phyloP scores from a whole-genome alignment of 2,888 invertebrate species.

The Cephonodes hylas region DNA sequence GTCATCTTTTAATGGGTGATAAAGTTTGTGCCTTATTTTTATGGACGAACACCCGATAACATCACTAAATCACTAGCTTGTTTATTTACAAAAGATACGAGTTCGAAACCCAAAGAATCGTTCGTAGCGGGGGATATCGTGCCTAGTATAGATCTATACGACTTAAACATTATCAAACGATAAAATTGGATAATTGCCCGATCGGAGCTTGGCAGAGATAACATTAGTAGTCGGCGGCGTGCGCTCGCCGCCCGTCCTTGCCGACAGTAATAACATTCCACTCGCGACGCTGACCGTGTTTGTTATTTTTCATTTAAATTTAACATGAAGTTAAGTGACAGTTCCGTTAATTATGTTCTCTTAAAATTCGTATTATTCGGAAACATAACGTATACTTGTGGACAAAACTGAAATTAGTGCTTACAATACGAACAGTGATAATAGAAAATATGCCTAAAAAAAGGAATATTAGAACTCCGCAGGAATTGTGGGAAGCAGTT shows the following conservation, averaged over 20 bases:
- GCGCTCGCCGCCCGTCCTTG: conserved; percentile 19
- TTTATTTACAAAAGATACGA: neutral
- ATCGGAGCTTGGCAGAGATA: conserved; percentile 9
- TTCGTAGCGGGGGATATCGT: neutral
- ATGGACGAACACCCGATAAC: neutral
- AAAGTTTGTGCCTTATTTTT: neutral
- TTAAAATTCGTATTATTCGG: neutral
- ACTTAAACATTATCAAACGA: conserved; percentile 20
- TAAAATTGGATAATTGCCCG: conserved; percentile 27
- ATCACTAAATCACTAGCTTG: neutral
- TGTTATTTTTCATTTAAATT: neutral
- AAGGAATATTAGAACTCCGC: conserved; percentile 55
- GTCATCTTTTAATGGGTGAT: neutral
- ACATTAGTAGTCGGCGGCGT: conserved; percentile 13
- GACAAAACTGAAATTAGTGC: neutral
- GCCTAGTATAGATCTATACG: neutral
- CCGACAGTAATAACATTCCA: neutral
- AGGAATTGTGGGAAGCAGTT: conserved; percentile 66
- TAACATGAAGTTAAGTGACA: neutral
- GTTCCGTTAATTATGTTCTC: neutral
- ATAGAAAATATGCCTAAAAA: conserved; percentile 51
- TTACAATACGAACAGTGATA: neutral
- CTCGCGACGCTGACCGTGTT: neutral
- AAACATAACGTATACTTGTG: neutral
- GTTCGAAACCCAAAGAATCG: neutral